These are phyloP conservation scores for Cydia fagiglandana DNA, from an alignment of 1,140 invertebrate genomes.

Conservation along the genomic window DNA sequence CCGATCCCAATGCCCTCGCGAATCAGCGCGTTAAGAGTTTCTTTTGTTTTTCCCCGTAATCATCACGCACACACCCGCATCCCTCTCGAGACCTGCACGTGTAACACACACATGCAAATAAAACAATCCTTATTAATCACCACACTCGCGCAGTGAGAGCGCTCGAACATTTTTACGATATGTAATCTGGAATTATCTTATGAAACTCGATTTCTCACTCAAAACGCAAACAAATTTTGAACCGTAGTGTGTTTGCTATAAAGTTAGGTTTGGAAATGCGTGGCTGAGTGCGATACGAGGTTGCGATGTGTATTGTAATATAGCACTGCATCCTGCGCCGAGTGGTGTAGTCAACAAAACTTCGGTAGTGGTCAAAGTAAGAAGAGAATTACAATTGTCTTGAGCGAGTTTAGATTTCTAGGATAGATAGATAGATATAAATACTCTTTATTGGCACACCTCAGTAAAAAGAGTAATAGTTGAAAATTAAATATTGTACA, in stretches of 20 bases:
- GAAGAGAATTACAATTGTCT: not conserved
- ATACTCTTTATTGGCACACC: no score
- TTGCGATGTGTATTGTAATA: not conserved
- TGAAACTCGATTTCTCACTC: not conserved
- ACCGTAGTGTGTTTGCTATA: not conserved
- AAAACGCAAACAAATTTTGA: not conserved
- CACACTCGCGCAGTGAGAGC: not conserved
- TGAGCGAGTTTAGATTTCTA: no score
- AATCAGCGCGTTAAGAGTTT: not conserved
- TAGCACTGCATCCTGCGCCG: conserved; percentile 9
- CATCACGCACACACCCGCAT: conserved; percentile 1
- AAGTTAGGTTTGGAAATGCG: not conserved
- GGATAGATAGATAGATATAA: no score
- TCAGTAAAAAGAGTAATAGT: no score
- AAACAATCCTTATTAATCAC: conserved; percentile 12
- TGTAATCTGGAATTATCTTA: conserved; percentile 8
- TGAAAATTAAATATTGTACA: no score
- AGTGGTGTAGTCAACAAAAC: conserved; percentile 16
- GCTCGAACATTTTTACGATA: conserved; percentile 28
- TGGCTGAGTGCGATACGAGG: not conserved
- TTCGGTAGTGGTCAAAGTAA: not conserved
- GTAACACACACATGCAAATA: conserved; percentile 6
- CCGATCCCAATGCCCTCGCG: not conserved
- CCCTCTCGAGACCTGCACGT: not conserved
- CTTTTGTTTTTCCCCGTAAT: conserved; percentile 7